Evolutionary conservation across 2,888 invertebrate genomes (phyloP).

Genomic region (Philopedon plagiatum): DNA sequence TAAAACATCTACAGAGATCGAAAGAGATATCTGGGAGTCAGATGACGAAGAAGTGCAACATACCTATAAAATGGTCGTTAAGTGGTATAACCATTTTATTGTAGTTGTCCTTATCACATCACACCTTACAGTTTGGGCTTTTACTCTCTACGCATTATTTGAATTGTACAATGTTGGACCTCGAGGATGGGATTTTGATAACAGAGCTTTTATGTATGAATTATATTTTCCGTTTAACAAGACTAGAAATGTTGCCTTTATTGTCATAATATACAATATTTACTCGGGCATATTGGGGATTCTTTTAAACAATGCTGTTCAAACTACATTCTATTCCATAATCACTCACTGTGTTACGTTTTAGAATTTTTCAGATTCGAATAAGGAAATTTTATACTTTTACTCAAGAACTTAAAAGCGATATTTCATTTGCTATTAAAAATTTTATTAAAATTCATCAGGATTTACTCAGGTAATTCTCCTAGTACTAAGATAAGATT

Average conservation of each 20-base stretch:
- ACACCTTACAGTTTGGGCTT: neutral
- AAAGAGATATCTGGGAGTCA: neutral
- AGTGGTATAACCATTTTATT: neutral
- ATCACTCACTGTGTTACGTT: slow-evolving; percentile 2
- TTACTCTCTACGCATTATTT: neutral
- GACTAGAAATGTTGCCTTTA: neutral
- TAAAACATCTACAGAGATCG: neutral
- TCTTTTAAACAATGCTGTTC: neutral
- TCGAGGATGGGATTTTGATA: neutral
- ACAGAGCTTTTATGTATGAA: slow-evolving; percentile 13
- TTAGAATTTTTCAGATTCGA: slow-evolving; percentile 1
- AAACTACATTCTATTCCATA: neutral
- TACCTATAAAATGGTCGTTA: neutral
- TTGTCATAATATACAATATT: neutral
- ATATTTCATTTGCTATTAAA: neutral
- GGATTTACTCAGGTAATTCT: neutral
- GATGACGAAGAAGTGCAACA: slow-evolving; percentile 1
- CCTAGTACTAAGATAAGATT: too few relatives aligned
- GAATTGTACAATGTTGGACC: neutral
- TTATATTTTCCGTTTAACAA: slow-evolving; percentile 10
- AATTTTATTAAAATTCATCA: neutral
- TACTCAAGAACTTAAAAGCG: neutral
- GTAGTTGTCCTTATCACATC: neutral
- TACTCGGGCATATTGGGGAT: slow-evolving; percentile 3
- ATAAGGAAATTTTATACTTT: neutral